A percentile compares a stretch with the other conserved stretches of the same genome.
Evolutionary conservation across 2,797 vertebrate genomes (phyloP).

Genomic region (Oreochromis mossambicus): DNA sequence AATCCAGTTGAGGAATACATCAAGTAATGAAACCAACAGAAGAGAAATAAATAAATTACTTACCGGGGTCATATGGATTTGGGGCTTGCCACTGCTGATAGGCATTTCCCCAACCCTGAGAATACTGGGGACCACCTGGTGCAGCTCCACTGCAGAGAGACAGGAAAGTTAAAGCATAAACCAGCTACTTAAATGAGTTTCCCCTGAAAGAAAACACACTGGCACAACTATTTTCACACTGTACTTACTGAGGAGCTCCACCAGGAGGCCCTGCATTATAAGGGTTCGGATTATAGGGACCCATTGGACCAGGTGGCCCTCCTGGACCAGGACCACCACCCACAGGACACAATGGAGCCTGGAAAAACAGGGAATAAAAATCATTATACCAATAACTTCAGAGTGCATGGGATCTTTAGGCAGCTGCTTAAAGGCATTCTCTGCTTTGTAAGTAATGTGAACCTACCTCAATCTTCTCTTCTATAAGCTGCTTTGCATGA

Average conservation of each 20-base stretch:
- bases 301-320: conserved; percentile 87
- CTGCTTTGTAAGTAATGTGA: neutral
- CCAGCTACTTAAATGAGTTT: neutral
- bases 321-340: conserved; percentile 82
- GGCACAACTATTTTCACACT: neutral
- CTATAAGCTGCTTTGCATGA: conserved; percentile 95
- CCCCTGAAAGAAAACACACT: neutral
- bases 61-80: conserved; percentile 89
- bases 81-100: conserved; percentile 94
- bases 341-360: conserved; percentile 90
- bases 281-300: conserved; percentile 90
- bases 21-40: neutral
- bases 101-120: conserved; percentile 89
- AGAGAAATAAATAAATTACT: conserved; percentile 36
- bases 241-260: conserved; percentile 87
- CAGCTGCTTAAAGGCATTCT: neutral
- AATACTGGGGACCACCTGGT: conserved; percentile 87
- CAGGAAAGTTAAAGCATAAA: neutral
- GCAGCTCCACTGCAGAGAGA: conserved; percentile 76
- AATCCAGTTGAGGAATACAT: neutral
- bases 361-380: neutral
- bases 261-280: conserved; percentile 90
- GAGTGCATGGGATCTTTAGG: neutral
- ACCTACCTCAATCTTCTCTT: conserved; percentile 93
- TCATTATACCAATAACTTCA: neutral